Evolutionary conservation across 2,113 vertebrate genomes (phyloP), one percentile per base, ranked within the genome.

Genomic region (Percina caprodes): DNA sequence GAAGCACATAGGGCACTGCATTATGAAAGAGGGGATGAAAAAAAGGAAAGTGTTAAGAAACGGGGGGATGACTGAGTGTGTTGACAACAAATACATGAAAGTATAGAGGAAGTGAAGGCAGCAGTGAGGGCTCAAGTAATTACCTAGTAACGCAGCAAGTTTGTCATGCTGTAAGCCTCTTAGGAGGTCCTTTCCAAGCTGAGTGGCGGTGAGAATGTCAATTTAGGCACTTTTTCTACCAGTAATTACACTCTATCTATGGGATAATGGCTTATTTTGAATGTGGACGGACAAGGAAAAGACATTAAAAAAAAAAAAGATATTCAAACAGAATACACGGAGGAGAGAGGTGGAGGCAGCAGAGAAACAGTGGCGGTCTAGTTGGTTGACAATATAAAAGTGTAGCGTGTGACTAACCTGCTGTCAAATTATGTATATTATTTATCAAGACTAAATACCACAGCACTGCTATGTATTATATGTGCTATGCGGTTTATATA

Each of bases 151-250:
- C 79, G 61, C 83, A 75, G 80, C 78, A 75, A 70, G 89, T 89
- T 90, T 92, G 89, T 90, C 85, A 87, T 48, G 83, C 80, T 65
- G 83, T 93, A 92, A 93, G 86, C 91, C 83, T 86, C 89, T 92
- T 92, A 91, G 78, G 76, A 75, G 76, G 89, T 89, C 89, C 84
- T 86, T 90, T 89, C 58, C 65, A 9, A 78, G 78, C 78, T n/a
- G 42, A 80, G 81, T 88, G 79, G 82, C 70, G 63, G 79, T 78
- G 76, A 89, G 85, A 88, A 89, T 87, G 91, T 90, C 89, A 94
- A 90, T 93, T 91, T 87, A 82, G 90, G 56, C 73, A 24, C 79
- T 90, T 88, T 88, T 77, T 86, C 80, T 80, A 81, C 89, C 58
- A 12, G 85, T 91, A 91, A 93, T 93, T 92, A 92, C 39, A 30